Evolutionary conservation across 2,888 invertebrate species (phyloP), one percentile per base, ranked within the genome.

Genomic region (Andrena minutula): DNA sequence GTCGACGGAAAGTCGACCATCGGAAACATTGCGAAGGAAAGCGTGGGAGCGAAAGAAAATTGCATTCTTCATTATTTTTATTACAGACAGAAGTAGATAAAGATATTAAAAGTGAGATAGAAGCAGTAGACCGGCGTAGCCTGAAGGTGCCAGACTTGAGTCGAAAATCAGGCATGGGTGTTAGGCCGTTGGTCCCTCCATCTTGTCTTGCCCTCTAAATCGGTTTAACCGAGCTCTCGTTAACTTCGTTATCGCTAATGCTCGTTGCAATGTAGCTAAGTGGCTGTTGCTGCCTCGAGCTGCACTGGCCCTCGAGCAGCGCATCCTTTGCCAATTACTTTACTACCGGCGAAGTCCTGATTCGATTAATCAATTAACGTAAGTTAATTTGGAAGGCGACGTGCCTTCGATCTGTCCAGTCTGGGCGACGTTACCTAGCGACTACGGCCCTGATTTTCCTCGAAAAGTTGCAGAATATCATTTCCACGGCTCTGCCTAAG

Each of bases 231-330:
- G 88, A 88, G 92, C 90, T 92, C 90, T 90, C 90, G 92, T 93
- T 92, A 92, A 93, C 90, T 90, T 88, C 82, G 90, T 93, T 93
- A 92, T 88, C 89, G 86, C 88, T 91, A 91, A 93, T 91, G 88
- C 90, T 85, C 88, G 88, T 88, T 88, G 91, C 92, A 92, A 91
- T 92, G 92, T 87, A 89, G 88, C 90, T 91, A 90, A 90, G 90
- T 92, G 90, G 90, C 90, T 88, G 86, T 91, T 89, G 88, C 89
- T 89, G 87, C 89, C 87, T 88, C 86, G 82, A 89, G 90, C 90
- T 83, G 88, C 87, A 88, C 80, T 60, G 74, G 32, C 75, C 79
- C 80, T 28, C 85, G 84, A 80, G 87, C 85, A 87, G 88, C 88
- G 88, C 86, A 89, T 89, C 90, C 89, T 90, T 91, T 89, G 89